Evolutionary conservation across 1,140 invertebrate genomes (phyloP).

Genomic region (Tetraneura akinire): DNA sequence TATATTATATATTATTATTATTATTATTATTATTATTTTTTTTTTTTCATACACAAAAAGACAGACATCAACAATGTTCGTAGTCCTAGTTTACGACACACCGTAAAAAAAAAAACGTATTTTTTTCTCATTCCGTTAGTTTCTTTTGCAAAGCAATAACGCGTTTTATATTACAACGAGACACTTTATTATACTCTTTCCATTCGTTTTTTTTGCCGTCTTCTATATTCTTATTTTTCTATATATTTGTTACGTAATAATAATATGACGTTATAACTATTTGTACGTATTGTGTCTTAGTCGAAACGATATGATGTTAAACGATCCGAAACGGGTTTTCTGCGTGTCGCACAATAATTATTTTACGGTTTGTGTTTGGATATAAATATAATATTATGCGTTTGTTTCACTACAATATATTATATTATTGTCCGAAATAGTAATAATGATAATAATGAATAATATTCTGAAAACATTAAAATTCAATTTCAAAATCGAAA

Average conservation of each 20-base stretch:
- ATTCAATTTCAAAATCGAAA: too few relatives aligned
- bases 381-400: too few relatives aligned
- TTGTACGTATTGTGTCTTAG: background rate
- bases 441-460: too few relatives aligned
- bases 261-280: too few relatives aligned
- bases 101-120: background rate
- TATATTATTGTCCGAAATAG: too few relatives aligned
- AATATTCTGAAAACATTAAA: too few relatives aligned
- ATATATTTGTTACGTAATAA: background rate
- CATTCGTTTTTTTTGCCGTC: background rate
- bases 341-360: background rate
- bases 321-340: background rate
- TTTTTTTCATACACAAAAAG: conserved; percentile 2
- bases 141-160: background rate
- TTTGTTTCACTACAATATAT: too few relatives aligned
- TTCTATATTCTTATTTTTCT: background rate
- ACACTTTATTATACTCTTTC: conserved; percentile 5
- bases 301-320: background rate
- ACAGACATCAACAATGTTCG: conserved; percentile 40
- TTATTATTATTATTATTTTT: too few relatives aligned
- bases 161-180: background rate
- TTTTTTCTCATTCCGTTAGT: background rate
- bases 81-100: conserved; percentile 24
- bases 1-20: too few relatives aligned
- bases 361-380: too few relatives aligned